A percentile compares a stretch with the other conserved stretches of the same genome.
These are phyloP conservation scores for Aramus guarauna DNA, from an alignment of 2,113 vertebrate species.

Conservation along the genomic window DNA sequence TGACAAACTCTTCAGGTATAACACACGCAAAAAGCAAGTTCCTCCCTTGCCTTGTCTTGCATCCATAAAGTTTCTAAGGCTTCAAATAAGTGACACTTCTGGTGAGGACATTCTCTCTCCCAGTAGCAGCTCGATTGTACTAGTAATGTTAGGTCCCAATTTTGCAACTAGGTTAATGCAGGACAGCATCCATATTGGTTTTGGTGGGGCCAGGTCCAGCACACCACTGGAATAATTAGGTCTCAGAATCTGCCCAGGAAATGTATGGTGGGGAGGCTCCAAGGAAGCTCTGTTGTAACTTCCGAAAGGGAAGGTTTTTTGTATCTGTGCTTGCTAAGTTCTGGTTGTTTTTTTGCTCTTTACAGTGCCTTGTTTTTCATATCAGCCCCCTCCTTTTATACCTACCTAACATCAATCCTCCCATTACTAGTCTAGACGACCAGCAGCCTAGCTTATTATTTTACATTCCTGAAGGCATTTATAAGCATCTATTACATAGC, in stretches of 20 bases:
- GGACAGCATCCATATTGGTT: background rate
- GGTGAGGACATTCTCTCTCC: background rate
- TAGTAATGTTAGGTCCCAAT: background rate
- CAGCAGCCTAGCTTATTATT: background rate
- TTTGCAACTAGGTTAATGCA: background rate
- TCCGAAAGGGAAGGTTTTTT: background rate
- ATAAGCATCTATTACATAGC: background rate
- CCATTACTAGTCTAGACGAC: background rate
- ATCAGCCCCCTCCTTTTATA: background rate
- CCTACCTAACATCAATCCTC: background rate
- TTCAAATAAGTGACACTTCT: background rate
- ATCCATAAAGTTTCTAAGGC: background rate
- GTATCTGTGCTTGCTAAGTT: background rate
- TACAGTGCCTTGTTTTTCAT: background rate
- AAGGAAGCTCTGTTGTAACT: background rate
- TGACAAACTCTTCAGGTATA: background rate
- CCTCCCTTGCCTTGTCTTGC: background rate
- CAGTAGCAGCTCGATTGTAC: background rate
- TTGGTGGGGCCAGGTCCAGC: background rate
- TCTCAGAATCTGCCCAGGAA: background rate
- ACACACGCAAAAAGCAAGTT: background rate
- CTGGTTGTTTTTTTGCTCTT: background rate
- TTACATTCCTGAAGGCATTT: background rate
- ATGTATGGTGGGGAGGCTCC: background rate
- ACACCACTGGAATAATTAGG: background rate